These are phyloP conservation scores for Drosophila anomelani DNA, from an alignment of 2,888 invertebrate genomes.

Conservation along the genomic window DNA sequence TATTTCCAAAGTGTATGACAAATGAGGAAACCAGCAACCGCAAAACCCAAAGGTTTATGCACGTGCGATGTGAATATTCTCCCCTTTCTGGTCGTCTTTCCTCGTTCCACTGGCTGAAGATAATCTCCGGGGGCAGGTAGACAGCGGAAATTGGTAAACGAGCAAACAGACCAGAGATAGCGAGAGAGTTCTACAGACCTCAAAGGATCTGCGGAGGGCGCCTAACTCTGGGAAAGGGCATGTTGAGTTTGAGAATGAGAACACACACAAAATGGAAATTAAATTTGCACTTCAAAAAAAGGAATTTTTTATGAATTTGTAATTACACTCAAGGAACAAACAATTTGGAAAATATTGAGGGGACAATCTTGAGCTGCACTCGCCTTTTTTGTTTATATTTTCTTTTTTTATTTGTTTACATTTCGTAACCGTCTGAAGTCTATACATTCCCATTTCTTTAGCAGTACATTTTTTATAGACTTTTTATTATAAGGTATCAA, in stretches of 20 bases:
- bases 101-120: slow-evolving; percentile 34
- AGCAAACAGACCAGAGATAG: slow-evolving; percentile 17
- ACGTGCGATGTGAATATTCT: slow-evolving; percentile 54
- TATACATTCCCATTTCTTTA: too few species aligned
- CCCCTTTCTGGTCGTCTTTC: slow-evolving; percentile 12
- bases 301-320: slow-evolving; percentile 50
- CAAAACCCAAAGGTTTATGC: slow-evolving; percentile 49
- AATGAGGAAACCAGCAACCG: slow-evolving; percentile 47
- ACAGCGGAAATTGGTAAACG: slow-evolving; percentile 41
- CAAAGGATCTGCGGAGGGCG: slow-evolving; percentile 46
- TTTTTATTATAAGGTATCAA: background rate
- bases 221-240: slow-evolving; percentile 18
- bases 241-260: slow-evolving; percentile 7
- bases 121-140: slow-evolving; percentile 51
- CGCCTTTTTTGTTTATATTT: background rate
- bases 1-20: slow-evolving; percentile 23
- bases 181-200: slow-evolving; percentile 22
- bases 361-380: slow-evolving; percentile 18
- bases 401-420: slow-evolving; percentile 8
- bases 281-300: slow-evolving; percentile 31
- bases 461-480: too few species aligned
- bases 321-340: slow-evolving; percentile 41
- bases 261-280: slow-evolving; percentile 25
- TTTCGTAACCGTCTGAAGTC: background rate
- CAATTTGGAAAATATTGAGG: slow-evolving; percentile 1